These are phyloP conservation scores for Mycogona germanica DNA, from an alignment of 2,888 invertebrate genomes.

Conservation along the genomic window DNA sequence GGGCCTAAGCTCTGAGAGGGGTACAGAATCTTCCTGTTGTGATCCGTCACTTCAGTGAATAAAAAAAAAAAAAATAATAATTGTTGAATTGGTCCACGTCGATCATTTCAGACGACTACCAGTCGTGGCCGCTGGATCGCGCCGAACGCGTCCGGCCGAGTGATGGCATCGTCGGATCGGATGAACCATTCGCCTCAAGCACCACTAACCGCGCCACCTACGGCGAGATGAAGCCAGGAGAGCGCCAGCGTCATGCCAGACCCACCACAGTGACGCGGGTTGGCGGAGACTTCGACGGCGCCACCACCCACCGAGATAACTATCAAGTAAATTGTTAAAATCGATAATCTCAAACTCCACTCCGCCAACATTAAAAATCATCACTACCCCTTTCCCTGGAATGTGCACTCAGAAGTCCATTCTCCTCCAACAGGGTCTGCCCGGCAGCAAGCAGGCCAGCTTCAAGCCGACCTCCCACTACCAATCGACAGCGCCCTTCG, in stretches of 20 bases:
- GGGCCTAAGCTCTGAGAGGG: no score
- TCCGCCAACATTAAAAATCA: no score
- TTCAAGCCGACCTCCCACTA: not conserved
- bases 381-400: no score
- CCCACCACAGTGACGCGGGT: slow-evolving; percentile 7
- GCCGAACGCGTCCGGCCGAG: slow-evolving; percentile 1
- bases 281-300: slow-evolving; percentile 11
- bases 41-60: no score
- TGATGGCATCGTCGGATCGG: not conserved
- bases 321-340: no score
- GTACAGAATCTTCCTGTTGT: no score
- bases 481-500: slow-evolving; percentile 4
- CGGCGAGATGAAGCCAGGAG: not conserved
- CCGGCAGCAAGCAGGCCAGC: not conserved
- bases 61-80: no score
- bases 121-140: not conserved
- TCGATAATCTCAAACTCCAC: no score
- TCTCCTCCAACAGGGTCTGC: slow-evolving; percentile 2
- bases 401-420: no score
- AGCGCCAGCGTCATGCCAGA: no score
- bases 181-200: slow-evolving; percentile 3
- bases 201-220: slow-evolving; percentile 4
- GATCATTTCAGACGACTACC: slow-evolving; percentile 11
- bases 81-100: no score
- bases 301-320: not conserved